Evolutionary conservation across 2,113 vertebrate species (phyloP).

Genomic region (Atractosteus spatula): DNA sequence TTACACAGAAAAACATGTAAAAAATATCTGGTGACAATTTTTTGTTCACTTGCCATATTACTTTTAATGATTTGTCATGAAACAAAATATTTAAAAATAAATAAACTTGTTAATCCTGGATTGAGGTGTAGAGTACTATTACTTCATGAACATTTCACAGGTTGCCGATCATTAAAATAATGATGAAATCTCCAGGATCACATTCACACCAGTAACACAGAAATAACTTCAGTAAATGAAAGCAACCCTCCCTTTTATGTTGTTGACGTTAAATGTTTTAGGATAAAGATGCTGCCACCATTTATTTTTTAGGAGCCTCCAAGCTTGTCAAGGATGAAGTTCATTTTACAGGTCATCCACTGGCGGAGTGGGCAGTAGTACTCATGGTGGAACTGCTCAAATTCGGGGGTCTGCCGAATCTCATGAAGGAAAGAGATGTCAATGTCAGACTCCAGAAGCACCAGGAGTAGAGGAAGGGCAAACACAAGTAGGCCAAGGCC

Average conservation of each 20-base stretch:
- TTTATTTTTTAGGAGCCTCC: constrained; percentile 74
- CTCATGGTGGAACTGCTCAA: constrained; percentile 95
- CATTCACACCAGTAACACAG: neutral
- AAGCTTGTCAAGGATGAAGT: constrained; percentile 74
- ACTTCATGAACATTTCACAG: neutral
- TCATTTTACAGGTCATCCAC: constrained; percentile 89
- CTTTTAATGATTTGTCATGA: no score
- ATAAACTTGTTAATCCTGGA: neutral
- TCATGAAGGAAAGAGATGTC: constrained; percentile 95
- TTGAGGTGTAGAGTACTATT: neutral
- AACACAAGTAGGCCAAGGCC: constrained; percentile 78
- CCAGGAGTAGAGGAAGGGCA: constrained; percentile 81
- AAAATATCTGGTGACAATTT: neutral
- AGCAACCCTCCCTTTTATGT: constrained; percentile 30
- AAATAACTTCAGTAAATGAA: constrained; percentile 23
- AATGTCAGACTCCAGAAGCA: constrained; percentile 93
- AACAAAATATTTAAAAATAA: no score
- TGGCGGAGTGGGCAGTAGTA: constrained; percentile 95
- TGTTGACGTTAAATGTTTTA: neutral
- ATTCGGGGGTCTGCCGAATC: constrained; percentile 95
- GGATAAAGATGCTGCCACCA: constrained; percentile 1
- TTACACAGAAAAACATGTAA: neutral
- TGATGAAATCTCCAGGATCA: neutral
- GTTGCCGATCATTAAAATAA: neutral
- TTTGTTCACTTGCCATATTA: no score